Base-by-base conservation (phyloP, 2,113 vertebrate species). In the Atlantisia rogersi region DNA sequence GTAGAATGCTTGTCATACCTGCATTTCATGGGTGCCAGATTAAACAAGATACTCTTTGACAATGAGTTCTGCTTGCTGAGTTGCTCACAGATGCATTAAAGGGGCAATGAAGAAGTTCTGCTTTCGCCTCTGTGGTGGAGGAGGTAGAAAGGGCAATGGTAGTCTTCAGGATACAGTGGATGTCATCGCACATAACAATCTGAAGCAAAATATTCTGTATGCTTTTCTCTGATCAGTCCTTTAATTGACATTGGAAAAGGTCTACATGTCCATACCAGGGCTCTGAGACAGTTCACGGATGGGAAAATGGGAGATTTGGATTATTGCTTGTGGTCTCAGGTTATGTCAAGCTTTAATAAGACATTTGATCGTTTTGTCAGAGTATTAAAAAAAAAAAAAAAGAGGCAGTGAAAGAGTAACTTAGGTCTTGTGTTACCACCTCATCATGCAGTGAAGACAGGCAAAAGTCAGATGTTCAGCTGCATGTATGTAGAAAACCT, bases 1-100 rank as follows among this genome's bases (percentile, higher is more conserved):
- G 63, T 39, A 79, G 87, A 87, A 91, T 90, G 78, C 37, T 86
- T 97, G 24, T 90, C 92, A 84, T 95, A 85, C 55, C 78, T 85
- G 39, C 39, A 53, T 88, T 75, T 88, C 59, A 48, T 1, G 42
- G 40, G 21, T 92, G 87, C 67, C 87, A 94, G 80, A 68, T 96
- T 74, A 94, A 97, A 96, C 84, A 94, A 70, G 35, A 58, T 50
- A 15, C 63, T 42, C 35, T 84, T 42, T 28, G 35, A 74, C 78
- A 92, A 65, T 11, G 39, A 69, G 6, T 59, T n/a, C 50, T 92
- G n/a, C 46, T 93, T 75, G 58, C 62, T 82, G 81, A 83, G 53
- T 63, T 86, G 44, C 40, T 80, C 68, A 90, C n/a, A 95, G 25
- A 44, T 91, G 69, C 48, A 73, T 44, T 44, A 56, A 88, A 70